Evolutionary conservation across 2,888 invertebrate genomes (phyloP).

Genomic region (Caenorhabditis sp.): DNA sequence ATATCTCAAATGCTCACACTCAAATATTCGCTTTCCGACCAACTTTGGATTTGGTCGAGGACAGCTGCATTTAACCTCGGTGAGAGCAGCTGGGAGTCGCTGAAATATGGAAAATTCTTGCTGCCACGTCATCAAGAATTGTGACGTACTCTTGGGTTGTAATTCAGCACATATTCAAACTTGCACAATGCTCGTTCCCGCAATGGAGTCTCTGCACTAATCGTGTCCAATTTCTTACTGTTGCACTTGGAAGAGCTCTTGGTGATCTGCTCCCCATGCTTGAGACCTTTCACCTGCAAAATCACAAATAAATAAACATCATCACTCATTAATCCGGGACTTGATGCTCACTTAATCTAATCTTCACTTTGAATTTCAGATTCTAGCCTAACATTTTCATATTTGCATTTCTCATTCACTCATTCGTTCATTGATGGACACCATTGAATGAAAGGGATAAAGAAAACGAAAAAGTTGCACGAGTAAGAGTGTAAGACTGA

Average conservation of each 20-base stretch:
- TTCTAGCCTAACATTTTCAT: no score
- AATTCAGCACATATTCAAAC: constrained; percentile 82
- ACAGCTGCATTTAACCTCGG: constrained; percentile 82
- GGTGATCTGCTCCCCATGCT: constrained; percentile 81
- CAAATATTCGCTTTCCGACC: constrained; percentile 81
- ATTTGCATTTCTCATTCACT: no score
- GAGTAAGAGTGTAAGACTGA: constrained; percentile 1
- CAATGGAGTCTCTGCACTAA: constrained; percentile 80
- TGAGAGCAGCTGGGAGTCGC: constrained; percentile 82
- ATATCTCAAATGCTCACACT: constrained; percentile 82
- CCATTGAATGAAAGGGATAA: not conserved
- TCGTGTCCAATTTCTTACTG: constrained; percentile 76
- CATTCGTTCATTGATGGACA: constrained; percentile 1
- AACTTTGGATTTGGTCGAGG: constrained; percentile 77
- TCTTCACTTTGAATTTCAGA: constrained; percentile 10
- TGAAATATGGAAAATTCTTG: constrained; percentile 60
- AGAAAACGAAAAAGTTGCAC: constrained; percentile 30
- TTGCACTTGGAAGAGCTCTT: constrained; percentile 79
- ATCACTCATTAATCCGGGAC: no score
- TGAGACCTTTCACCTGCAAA: constrained; percentile 74
- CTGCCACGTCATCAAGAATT: not conserved
- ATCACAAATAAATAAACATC: constrained; percentile 13
- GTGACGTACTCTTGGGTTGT: constrained; percentile 79
- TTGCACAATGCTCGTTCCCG: constrained; percentile 81
- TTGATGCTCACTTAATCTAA: not conserved